Conservation (phyloP, 2,888 invertebrate species). For the Amphimallon solstitiale region DNA sequence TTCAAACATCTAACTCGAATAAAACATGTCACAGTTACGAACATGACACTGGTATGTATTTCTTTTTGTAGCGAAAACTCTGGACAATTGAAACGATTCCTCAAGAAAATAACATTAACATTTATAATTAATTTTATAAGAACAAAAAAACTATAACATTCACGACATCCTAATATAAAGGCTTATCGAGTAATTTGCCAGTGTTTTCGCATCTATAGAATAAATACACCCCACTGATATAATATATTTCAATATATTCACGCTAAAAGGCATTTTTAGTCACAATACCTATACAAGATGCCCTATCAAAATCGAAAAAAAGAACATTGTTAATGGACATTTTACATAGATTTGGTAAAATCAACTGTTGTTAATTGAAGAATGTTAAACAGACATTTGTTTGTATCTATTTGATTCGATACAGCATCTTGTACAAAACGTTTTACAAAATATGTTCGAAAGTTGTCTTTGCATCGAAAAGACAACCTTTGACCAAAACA, state of each 20-base stretch:
- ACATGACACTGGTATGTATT: constrained; percentile 59
- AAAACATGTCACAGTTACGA: constrained; percentile 63
- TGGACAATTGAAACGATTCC: constrained; percentile 15
- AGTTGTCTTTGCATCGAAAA: constrained; percentile 27
- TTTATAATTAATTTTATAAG: too few relatives aligned
- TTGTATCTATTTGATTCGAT: constrained; percentile 13
- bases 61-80: constrained; percentile 21
- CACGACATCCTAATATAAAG: not conserved
- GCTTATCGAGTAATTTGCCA: constrained; percentile 46
- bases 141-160: too few relatives aligned
- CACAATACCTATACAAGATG: constrained; percentile 61
- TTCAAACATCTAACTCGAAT: constrained; percentile 65
- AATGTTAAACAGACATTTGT: not conserved
- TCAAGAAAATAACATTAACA: not conserved
- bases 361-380: not conserved
- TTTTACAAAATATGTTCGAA: constrained; percentile 35
- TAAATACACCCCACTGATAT: constrained; percentile 61
- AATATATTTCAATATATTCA: constrained; percentile 58
- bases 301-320: constrained; percentile 20
- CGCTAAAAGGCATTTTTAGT: constrained; percentile 65
- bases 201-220: constrained; percentile 56
- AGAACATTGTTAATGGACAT: not conserved
- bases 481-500: constrained; percentile 46
- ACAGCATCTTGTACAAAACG: constrained; percentile 33
- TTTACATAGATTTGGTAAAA: not conserved